Conservation (phyloP, 2,888 invertebrate genomes). For the Sphaerophoria taeniata region DNA sequence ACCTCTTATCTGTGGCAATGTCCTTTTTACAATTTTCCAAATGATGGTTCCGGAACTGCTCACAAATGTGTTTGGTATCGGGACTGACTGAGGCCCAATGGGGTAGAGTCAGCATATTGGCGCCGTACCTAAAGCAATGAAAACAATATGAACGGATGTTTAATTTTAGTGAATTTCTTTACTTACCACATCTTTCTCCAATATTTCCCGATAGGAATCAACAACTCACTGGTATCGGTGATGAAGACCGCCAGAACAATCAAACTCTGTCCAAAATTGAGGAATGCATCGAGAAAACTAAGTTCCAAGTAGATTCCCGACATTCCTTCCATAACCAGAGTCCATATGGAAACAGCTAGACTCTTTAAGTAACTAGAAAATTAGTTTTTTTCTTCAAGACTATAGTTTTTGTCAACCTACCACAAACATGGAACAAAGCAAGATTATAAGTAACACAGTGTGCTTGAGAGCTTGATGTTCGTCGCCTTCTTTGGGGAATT, state of each 20-base stretch:
- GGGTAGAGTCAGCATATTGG: conserved; percentile 89
- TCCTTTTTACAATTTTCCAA: conserved; percentile 91
- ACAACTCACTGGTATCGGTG: conserved; percentile 89
- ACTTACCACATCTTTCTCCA: conserved; percentile 85
- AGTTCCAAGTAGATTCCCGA: conserved; percentile 96
- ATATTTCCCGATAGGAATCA: conserved; percentile 87
- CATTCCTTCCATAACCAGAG: conserved; percentile 91
- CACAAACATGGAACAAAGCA: conserved; percentile 94
- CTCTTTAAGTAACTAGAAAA: conserved; percentile 85
- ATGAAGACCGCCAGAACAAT: conserved; percentile 94
- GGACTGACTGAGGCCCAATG: conserved; percentile 89
- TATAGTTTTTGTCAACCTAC: conserved; percentile 83
- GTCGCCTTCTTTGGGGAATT: conserved; percentile 84
- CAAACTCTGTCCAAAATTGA: conserved; percentile 95
- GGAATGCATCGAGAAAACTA: conserved; percentile 94
- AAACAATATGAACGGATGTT: not conserved
- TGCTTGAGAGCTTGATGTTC: conserved; percentile 91
- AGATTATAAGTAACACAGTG: conserved; percentile 90
- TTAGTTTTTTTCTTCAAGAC: too few species aligned
- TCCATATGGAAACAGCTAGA: conserved; percentile 91
- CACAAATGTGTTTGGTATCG: conserved; percentile 92
- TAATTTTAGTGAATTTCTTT: conserved; percentile 64
- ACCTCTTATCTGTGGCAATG: conserved; percentile 89
- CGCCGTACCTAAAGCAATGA: conserved; percentile 84
- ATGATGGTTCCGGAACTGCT: conserved; percentile 95